Evolutionary conservation across 2,113 vertebrate species (phyloP).

Genomic region (Eclectus roratus): DNA sequence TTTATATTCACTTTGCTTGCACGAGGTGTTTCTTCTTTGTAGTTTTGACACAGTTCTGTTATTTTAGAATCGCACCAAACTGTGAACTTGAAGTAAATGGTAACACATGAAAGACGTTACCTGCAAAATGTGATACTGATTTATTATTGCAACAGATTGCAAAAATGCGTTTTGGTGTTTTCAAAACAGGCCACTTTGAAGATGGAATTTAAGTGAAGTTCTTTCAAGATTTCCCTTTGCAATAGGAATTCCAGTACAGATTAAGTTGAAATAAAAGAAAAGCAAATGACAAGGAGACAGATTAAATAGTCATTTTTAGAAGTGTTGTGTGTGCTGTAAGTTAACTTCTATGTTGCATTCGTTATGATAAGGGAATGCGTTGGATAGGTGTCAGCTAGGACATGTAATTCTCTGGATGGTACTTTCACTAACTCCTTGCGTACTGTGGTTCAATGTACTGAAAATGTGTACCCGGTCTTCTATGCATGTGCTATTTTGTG

Average conservation of each 20-base stretch:
- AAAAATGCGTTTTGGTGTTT: neutral
- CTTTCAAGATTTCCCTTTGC: neutral
- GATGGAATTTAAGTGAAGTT: neutral
- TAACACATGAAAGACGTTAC: neutral
- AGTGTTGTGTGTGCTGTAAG: neutral
- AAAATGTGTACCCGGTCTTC: neutral
- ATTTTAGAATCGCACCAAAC: neutral
- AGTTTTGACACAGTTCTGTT: conserved; percentile 13
- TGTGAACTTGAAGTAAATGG: neutral
- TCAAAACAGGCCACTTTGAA: neutral
- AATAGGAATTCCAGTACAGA: neutral
- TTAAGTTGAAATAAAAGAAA: neutral
- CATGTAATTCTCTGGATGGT: neutral
- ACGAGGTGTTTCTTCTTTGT: neutral
- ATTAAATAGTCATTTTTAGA: neutral
- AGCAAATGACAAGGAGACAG: neutral
- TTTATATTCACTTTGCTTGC: conserved; percentile 12
- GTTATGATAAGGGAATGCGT: neutral
- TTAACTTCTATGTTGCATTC: neutral
- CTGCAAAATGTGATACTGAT: neutral
- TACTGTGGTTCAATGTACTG: neutral
- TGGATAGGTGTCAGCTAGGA: neutral
- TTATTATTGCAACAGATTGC: neutral
- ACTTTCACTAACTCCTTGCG: neutral
- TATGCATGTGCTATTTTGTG: too few species aligned